Conservation (phyloP, 2,888 invertebrate genomes). For the Hermaeophaga mercurialis region DNA sequence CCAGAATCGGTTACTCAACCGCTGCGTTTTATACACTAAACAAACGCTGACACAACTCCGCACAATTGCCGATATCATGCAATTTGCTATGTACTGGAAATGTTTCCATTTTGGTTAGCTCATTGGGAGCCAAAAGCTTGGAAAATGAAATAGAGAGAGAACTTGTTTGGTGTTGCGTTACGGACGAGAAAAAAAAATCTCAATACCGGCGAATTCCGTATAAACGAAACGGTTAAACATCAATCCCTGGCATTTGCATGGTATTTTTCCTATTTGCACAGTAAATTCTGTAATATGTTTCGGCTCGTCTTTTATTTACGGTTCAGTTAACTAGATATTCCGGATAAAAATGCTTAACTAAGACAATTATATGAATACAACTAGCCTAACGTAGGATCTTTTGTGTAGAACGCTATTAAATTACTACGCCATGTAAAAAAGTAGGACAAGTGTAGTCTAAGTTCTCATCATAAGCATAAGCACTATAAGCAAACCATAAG, state of each 20-base stretch:
- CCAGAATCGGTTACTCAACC: conserved; percentile 35
- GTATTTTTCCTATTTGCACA: conserved; percentile 12
- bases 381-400: no score
- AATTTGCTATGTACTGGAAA: conserved; percentile 24
- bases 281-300: conserved; percentile 5
- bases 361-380: no score
- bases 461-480: no score
- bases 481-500: no score
- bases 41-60: conserved; percentile 29
- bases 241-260: conserved; percentile 16
- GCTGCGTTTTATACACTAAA: conserved; percentile 27
- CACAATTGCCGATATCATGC: conserved; percentile 29
- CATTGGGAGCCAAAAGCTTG: conserved; percentile 27
- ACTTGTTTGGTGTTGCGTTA: conserved; percentile 19
- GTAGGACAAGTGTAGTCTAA: no score
- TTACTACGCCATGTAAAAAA: no score
- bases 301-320: conserved; percentile 4
- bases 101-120: conserved; percentile 28
- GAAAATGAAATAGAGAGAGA: conserved; percentile 26
- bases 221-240: conserved; percentile 11
- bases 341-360: no score
- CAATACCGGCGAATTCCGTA: conserved; percentile 10
- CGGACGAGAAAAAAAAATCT: conserved; percentile 6
- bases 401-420: no score
- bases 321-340: background rate